Base-by-base conservation (phyloP, 2,113 vertebrate species). In the Prochilodus magdalenae region DNA sequence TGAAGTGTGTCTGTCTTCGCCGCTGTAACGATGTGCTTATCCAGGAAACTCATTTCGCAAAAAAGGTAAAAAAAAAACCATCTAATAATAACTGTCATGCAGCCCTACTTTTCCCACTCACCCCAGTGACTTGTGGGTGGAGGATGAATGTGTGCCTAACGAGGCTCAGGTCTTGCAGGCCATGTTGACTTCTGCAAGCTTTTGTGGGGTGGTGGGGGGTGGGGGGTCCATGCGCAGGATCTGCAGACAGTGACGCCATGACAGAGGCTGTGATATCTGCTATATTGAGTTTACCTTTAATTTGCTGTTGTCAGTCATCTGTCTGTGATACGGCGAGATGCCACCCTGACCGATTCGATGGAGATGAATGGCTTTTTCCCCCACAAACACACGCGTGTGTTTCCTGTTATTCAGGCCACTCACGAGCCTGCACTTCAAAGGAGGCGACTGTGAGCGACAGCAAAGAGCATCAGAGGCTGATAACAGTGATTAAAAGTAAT, bases 281-380 rank as follows among this genome's bases (percentile, higher is more conserved):
- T 53, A 29, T 88, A 66, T 65, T 60, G 47, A 88, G 72, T 83
- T 78, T 84, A 73, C 75, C 33, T 86, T 88, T 90, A 78, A 87
- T 88, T 87, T 88, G 84, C 80, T 36, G 69, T 81, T 87, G 91
- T 89, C 85, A 83, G 75, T 91, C 87, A 86, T 87, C 82, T 80
- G 78, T 73, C 59, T 76, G 49, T 24, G 24, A 57, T 70, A 83
- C 65, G 44, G 33, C 47, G 30, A 51, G 26, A 44, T 10, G 57
- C 63, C 20, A 49, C 22, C 57, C 57, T n/a, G 71, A 76, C 30
- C 29, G 78, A 78, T 60, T 78, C 80, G 24, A 77, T 49, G 40
- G 36, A 70, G 86, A 75, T 65, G 33, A 59, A 67, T 83, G 26
- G 47, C 59, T 63, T 44, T 77, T 40, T 65, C 75, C 30, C 18